Conservation (phyloP, 2,888 invertebrate species). For the Eumerus sabulonum region DNA sequence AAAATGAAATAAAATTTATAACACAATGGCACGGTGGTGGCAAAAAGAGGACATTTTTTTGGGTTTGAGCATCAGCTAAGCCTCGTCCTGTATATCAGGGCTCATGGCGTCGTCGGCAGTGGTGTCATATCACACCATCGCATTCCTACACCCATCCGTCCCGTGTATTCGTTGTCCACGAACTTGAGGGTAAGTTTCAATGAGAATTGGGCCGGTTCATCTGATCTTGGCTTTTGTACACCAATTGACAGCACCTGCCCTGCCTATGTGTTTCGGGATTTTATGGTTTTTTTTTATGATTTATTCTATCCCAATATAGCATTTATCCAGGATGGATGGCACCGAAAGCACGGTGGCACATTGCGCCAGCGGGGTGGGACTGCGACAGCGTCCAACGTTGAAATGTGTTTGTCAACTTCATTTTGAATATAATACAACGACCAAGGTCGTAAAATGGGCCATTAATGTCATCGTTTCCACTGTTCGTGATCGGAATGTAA, state of each 20-base stretch:
- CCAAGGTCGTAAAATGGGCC: slow-evolving; percentile 56
- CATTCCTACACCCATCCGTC: too few relatives aligned
- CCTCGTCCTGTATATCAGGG: slow-evolving; percentile 1
- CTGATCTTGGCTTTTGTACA: slow-evolving; percentile 1
- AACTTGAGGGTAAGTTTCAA: too few relatives aligned
- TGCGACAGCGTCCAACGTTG: background rate
- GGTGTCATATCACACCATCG: too few relatives aligned
- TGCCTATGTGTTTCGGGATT: slow-evolving; percentile 55
- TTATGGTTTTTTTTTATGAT: slow-evolving; percentile 56
- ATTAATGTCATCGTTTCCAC: slow-evolving; percentile 64
- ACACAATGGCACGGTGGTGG: background rate
- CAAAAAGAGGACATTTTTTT: too few relatives aligned
- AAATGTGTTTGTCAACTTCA: slow-evolving; percentile 33
- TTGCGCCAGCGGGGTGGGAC: slow-evolving; percentile 13
- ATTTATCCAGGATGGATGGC: slow-evolving; percentile 2
- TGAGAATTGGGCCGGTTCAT: too few relatives aligned
- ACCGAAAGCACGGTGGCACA: background rate
- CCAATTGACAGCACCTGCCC: slow-evolving; percentile 59
- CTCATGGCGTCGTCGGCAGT: too few relatives aligned
- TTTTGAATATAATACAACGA: slow-evolving; percentile 59
- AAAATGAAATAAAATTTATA: slow-evolving; percentile 51
- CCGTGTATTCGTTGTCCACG: too few relatives aligned
- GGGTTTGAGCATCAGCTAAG: background rate
- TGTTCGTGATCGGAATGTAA: slow-evolving; percentile 61
- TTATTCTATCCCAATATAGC: slow-evolving; percentile 56